These are phyloP conservation scores for Melanotaenia pygmaea DNA, from an alignment of 2,797 vertebrate genomes.

Conservation along the genomic window DNA sequence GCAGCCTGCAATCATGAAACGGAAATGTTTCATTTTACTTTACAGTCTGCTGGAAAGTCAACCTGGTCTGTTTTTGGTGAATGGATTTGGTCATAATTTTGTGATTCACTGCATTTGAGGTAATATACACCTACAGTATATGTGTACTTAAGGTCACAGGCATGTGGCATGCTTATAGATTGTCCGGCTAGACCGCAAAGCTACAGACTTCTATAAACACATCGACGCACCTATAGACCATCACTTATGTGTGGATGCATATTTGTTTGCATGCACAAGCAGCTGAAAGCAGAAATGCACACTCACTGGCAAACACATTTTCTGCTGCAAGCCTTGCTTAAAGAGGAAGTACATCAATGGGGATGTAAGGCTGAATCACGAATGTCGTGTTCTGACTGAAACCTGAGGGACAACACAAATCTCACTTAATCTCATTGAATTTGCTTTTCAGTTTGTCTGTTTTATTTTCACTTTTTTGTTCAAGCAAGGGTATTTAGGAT, in stretches of 20 bases:
- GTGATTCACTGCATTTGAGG: neutral
- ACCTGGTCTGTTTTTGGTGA: conserved; percentile 20
- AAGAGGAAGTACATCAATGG: conserved; percentile 25
- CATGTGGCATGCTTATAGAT: neutral
- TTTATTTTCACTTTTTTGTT: neutral
- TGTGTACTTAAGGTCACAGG: neutral
- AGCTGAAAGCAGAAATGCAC: conserved; percentile 21
- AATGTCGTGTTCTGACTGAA: conserved; percentile 27
- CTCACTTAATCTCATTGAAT: neutral
- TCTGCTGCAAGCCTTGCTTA: conserved; percentile 33
- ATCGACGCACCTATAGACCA: neutral
- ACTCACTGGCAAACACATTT: conserved; percentile 8
- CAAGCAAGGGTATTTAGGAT: neutral
- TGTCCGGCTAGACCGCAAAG: neutral
- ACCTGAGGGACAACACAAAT: conserved; percentile 13
- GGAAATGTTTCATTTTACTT: conserved; percentile 41
- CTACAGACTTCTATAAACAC: neutral
- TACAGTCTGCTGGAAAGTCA: conserved; percentile 29
- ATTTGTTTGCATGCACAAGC: conserved; percentile 8
- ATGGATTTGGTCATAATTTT: conserved; percentile 29
- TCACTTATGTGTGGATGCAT: neutral
- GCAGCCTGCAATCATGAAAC: conserved; percentile 7
- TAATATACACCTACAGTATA: neutral
- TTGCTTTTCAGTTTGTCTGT: conserved; percentile 21
- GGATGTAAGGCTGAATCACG: conserved; percentile 49